A percentile compares a stretch with the other conserved stretches of the same genome.
These are phyloP conservation scores for Hyles vespertilio DNA, from an alignment of 1,140 invertebrate genomes.

Conservation along the genomic window DNA sequence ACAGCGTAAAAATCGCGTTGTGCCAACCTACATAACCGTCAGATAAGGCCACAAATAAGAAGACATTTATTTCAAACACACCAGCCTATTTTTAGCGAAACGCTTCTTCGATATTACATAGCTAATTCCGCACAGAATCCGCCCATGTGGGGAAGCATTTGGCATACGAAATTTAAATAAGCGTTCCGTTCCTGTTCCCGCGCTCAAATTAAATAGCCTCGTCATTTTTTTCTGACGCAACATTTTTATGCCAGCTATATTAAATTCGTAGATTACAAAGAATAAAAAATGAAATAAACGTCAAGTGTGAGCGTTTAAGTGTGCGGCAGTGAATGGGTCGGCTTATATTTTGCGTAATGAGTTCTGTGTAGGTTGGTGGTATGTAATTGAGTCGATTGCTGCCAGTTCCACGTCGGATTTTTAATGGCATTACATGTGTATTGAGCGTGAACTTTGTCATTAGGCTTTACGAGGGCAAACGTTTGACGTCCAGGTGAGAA, in stretches of 20 bases:
- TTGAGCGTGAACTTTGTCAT: slow-evolving; percentile 9
- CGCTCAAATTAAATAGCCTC: slow-evolving; percentile 41
- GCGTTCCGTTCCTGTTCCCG: slow-evolving; percentile 32
- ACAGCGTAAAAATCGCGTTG: too few relatives aligned
- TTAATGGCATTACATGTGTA: too few relatives aligned
- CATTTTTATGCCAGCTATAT: slow-evolving; percentile 54
- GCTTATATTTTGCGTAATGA: slow-evolving; percentile 48
- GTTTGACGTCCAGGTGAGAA: neutral
- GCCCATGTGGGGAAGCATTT: slow-evolving; percentile 18
- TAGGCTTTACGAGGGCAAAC: neutral
- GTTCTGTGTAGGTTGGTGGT: slow-evolving; percentile 34
- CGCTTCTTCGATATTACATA: neutral
- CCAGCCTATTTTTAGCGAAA: too few relatives aligned
- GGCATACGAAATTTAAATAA: slow-evolving; percentile 46
- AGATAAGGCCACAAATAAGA: too few relatives aligned
- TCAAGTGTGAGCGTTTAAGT: slow-evolving; percentile 43
- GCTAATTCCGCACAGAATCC: neutral
- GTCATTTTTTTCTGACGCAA: slow-evolving; percentile 39
- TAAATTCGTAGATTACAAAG: slow-evolving; percentile 56
- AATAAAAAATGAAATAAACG: slow-evolving; percentile 56
- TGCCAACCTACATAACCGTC: too few relatives aligned
- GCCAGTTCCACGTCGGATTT: slow-evolving; percentile 2
- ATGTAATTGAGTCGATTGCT: slow-evolving; percentile 44
- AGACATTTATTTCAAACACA: too few relatives aligned
- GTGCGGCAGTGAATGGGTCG: slow-evolving; percentile 31